Base-by-base conservation (phyloP, 2,113 vertebrate species). In the Gymnobelideus leadbeateri region DNA sequence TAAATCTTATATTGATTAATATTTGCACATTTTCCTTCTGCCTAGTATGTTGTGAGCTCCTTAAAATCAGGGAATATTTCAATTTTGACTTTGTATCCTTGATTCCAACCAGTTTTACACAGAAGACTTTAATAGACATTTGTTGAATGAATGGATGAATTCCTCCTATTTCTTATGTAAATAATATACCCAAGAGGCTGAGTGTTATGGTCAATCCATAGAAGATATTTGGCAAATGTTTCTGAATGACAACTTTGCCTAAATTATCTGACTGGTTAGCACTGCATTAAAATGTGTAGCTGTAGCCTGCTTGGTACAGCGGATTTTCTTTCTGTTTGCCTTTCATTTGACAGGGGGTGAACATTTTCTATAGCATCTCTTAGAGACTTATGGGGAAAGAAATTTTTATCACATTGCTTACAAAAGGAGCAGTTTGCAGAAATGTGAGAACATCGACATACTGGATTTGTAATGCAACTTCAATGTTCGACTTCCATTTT, bases 401-500 rank as follows among this genome's bases (percentile, higher is more conserved):
- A 43, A 1, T 1, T 53, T 90, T 90, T 6, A 9, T 94, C 51
- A 12, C 5, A 91, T 84, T 89, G 94, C 14, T 37, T 93, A 84
- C 1, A 94, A 90, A 94, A 91, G 55, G 0, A 92, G n/a, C 37
- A 91, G 46, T 51, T n/a, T 92, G 92, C 46, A 57, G 46, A 94
- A 92, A 1, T 24, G 19, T 24, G 89, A 46, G 25, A 95, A 89
- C 19, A 91, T 28, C 37, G 90, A 50, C 52, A 68, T 90, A 46
- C 19, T 43, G 23, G 0, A 12, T 90, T 90, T 55, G 0, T 55
- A 94, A 92, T 91, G 92, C 68, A 94, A 92, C 25, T 89, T 89
- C 28, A 25, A 96, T 8, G 93, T 96, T 95, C 47, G 89, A 91
- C 95, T 54, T 90, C 94, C 51, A 94, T 50, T 93, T 92, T 24